A percentile compares a stretch with the other conserved stretches of the same genome.
Evolutionary conservation across 2,888 invertebrate species (phyloP).

Genomic region (Protonemura montana): DNA sequence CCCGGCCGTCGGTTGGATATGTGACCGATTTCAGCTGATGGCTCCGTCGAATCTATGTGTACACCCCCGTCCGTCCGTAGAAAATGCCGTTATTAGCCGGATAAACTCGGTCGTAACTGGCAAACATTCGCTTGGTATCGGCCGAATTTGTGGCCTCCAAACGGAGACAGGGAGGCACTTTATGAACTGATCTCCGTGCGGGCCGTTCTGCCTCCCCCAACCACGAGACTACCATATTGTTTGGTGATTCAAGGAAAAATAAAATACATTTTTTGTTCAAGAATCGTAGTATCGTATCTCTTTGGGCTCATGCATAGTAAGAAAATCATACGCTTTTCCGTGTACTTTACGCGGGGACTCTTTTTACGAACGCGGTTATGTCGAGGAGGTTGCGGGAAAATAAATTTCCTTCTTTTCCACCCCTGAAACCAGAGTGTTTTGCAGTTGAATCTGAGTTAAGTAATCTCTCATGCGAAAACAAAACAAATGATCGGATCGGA

Average conservation of each 20-base stretch:
- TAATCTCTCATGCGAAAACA: background rate
- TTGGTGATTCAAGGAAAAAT: background rate
- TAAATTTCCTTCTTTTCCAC: background rate
- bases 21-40: background rate
- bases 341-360: background rate
- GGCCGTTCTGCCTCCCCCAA: no score
- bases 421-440: no score
- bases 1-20: background rate
- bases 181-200: background rate
- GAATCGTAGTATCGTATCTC: background rate
- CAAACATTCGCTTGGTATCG: background rate
- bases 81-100: background rate
- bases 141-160: background rate
- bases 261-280: background rate
- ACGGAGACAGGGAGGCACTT: background rate
- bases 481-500: background rate
- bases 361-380: background rate
- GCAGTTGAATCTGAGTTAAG: background rate
- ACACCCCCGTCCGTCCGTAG: background rate
- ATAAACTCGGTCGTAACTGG: slow-evolving; percentile 7
- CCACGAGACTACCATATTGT: background rate
- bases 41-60: background rate
- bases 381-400: background rate
- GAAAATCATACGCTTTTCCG: background rate
- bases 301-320: background rate